Conservation (phyloP, 1,140 invertebrate species). For the Cydia amplana region DNA sequence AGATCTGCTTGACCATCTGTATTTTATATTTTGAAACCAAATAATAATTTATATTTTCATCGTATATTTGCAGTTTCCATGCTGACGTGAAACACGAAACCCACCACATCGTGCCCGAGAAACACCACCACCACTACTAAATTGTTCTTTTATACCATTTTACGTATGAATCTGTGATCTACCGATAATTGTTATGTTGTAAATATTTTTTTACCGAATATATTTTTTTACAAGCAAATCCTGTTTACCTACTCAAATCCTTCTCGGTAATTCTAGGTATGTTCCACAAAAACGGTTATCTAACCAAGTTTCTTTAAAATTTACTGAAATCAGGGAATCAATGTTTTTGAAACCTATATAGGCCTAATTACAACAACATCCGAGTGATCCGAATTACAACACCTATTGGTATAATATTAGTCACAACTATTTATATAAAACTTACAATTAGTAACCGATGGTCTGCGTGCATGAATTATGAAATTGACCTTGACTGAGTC, state of each 20-base stretch:
- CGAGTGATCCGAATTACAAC: no score
- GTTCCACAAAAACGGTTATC: not conserved
- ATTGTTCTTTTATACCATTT: not conserved
- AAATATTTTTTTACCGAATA: conserved; percentile 27
- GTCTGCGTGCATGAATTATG: no score
- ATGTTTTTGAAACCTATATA: no score
- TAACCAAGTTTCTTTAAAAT: not conserved
- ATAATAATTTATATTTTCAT: not conserved
- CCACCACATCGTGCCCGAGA: conserved; percentile 43
- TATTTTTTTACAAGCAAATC: not conserved
- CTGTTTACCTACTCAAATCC: not conserved
- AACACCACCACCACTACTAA: conserved; percentile 44
- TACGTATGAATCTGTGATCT: conserved; percentile 25
- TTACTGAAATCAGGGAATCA: no score
- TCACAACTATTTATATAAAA: no score
- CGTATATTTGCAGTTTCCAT: conserved; percentile 48
- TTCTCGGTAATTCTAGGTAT: no score
- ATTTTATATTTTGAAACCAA: no score
- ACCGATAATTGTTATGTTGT: conserved; percentile 24
- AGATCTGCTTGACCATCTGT: no score
- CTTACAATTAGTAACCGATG: no score
- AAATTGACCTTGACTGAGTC: no score
- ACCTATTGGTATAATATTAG: no score
- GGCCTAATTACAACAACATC: no score
- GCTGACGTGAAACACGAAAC: conserved; percentile 52